These are phyloP conservation scores for Chorisops tibialis DNA, from an alignment of 2,888 invertebrate species.

Conservation along the genomic window DNA sequence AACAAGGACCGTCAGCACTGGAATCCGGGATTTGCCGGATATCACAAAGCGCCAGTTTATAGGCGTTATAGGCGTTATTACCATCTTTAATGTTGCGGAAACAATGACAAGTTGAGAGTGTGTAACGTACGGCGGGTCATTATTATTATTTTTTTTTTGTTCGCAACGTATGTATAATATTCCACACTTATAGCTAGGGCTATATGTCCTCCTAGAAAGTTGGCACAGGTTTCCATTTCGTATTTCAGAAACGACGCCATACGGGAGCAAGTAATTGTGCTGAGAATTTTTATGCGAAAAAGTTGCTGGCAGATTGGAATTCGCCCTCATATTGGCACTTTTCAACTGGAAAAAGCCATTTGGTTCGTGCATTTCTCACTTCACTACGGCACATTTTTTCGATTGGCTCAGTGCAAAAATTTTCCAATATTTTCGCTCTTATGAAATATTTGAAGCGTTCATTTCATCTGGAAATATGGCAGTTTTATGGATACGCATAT, in stretches of 20 bases:
- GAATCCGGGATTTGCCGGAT: neutral
- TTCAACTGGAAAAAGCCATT: neutral
- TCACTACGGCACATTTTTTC: neutral
- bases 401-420: neutral
- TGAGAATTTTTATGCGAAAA: conserved; percentile 4
- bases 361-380: neutral
- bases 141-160: too few species aligned
- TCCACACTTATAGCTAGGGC: too few species aligned
- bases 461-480: neutral
- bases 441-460: conserved; percentile 22
- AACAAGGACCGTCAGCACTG: neutral
- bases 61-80: too few species aligned
- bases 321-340: conserved; percentile 11
- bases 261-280: too few species aligned
- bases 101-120: neutral
- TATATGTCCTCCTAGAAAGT: too few species aligned
- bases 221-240: too few species aligned
- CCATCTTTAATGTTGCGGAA: conserved; percentile 1
- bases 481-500: conserved; percentile 1
- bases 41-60: neutral
- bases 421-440: conserved; percentile 16
- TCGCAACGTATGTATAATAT: too few species aligned
- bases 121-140: too few species aligned
- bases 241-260: too few species aligned
- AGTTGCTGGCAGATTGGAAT: conserved; percentile 3